These are phyloP conservation scores for Pseudococcus viburni DNA, from an alignment of 2,888 invertebrate species.

Conservation along the genomic window DNA sequence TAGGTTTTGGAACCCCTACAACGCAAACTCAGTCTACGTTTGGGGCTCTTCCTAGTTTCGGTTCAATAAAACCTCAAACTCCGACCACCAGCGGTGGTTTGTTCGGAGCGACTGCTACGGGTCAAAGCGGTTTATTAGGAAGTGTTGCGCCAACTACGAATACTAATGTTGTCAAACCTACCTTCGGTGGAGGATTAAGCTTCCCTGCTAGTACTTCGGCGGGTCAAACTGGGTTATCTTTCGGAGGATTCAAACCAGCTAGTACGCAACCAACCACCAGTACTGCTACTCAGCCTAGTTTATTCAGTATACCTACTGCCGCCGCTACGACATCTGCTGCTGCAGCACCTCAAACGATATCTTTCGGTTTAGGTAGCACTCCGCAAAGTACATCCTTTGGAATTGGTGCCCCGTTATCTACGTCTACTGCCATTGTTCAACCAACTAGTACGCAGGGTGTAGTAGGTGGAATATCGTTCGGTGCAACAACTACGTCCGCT, in stretches of 20 bases:
- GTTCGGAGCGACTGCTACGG: constrained; percentile 69
- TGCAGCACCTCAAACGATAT: constrained; percentile 33
- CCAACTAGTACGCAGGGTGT: not conserved
- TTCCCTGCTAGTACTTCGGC: constrained; percentile 38
- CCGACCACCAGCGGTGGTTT: not conserved
- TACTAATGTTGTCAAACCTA: constrained; percentile 19
- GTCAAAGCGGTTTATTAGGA: constrained; percentile 68
- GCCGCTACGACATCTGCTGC: constrained; percentile 62
- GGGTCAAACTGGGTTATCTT: constrained; percentile 67
- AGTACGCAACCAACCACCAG: constrained; percentile 65
- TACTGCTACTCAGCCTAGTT: constrained; percentile 70
- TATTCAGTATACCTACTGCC: constrained; percentile 70
- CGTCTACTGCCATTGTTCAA: not conserved
- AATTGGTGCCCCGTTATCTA: not conserved
- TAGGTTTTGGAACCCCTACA: not conserved
- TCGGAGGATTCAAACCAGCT: constrained; percentile 68
- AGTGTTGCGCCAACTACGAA: constrained; percentile 46
- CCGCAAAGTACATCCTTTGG: constrained; percentile 48
- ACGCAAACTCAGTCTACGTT: not conserved
- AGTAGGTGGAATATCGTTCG: constrained; percentile 67
- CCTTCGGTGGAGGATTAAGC: not conserved
- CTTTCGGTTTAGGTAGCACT: constrained; percentile 18
- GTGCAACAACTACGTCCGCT: constrained; percentile 68
- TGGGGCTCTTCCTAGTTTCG: constrained; percentile 35
- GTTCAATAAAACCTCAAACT: constrained; percentile 30